Conservation (phyloP, 2,113 vertebrate species). For the Strix uralensis region DNA sequence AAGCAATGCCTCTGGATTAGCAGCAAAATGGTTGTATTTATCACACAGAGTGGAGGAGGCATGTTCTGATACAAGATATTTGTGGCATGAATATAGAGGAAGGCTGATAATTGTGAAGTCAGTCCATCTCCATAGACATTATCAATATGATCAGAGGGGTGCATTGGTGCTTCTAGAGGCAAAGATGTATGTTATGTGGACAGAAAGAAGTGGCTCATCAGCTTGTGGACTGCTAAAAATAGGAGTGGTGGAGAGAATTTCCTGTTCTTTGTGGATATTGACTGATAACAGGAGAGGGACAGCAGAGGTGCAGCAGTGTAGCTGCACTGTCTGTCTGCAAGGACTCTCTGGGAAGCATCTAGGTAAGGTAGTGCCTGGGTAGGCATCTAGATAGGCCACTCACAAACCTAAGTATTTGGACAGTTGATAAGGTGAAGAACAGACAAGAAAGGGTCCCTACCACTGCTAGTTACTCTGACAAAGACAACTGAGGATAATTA, state of each 20-base stretch:
- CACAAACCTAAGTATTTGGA: not conserved
- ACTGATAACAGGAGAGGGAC: not conserved
- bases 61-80: not conserved
- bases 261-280: not conserved
- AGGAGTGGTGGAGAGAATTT: not conserved
- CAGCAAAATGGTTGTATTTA: not conserved
- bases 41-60: not conserved
- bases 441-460: not conserved
- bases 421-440: not conserved
- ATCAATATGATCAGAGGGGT: not conserved
- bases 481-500: not conserved
- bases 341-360: not conserved
- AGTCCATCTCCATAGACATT: not conserved
- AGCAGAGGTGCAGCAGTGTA: accelerated
- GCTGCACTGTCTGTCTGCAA: not conserved
- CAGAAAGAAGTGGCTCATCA: not conserved
- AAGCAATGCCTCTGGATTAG: not conserved
- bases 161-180: not conserved
- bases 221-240: not conserved
- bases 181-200: accelerated
- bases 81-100: not conserved
- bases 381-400: not conserved
- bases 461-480: not conserved
- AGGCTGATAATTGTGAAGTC: not conserved
- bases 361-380: too few relatives aligned